Evolutionary conservation across 2,113 vertebrate species (phyloP), one percentile per base, ranked within the genome.

Genomic region (Psammodynastes pulverulentus): DNA sequence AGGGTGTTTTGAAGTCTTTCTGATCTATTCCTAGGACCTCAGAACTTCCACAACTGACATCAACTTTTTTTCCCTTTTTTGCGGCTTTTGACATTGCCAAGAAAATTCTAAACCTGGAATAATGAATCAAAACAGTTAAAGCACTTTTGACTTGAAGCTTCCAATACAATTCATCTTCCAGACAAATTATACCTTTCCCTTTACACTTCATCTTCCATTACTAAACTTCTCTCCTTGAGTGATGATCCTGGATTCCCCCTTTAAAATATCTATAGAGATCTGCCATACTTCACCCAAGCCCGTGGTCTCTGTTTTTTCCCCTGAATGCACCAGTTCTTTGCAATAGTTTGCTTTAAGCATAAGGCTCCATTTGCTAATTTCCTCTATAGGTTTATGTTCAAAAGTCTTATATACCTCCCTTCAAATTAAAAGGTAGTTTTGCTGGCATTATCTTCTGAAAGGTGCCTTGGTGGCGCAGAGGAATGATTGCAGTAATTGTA

Each of bases 91-190:
- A 29, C 52, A 23, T 67, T 0, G 0, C 52, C 43, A 58, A 89
- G 58, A 72, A 5, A n/a, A 29, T 39, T 43, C 45, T 54, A 79
- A 45, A 94, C 84, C 89, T 53, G 8, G 79, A 21, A 87, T n/a
- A n/a, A 84, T 91, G 89, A 48, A 9, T 85, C 1, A 88, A 92
- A 85, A 48, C 84, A 88, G 45, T 52, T 34, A 72, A 52, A n/a
- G 4, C 6, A 7, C 13, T 26, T 86, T 79, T 58, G 92, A 84
- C 21, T 54, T 49, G 91, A 91, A 92, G 93, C 29, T 34, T 91
- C 88, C 84, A 8, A 67, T 26, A 49, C 34, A 51, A 3, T 90
- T 92, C 93, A n/a, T 93, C 84, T 90, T 91, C 84, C 72, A 92
- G 54, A 39, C 21, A 93, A 89, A 23, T 26, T 0, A 0, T 79